Percentiles rank a stretch among this genome's conserved stretches.
These are phyloP conservation scores for Anguilla anguilla DNA, from an alignment of 2,797 vertebrate species.

Conservation along the genomic window DNA sequence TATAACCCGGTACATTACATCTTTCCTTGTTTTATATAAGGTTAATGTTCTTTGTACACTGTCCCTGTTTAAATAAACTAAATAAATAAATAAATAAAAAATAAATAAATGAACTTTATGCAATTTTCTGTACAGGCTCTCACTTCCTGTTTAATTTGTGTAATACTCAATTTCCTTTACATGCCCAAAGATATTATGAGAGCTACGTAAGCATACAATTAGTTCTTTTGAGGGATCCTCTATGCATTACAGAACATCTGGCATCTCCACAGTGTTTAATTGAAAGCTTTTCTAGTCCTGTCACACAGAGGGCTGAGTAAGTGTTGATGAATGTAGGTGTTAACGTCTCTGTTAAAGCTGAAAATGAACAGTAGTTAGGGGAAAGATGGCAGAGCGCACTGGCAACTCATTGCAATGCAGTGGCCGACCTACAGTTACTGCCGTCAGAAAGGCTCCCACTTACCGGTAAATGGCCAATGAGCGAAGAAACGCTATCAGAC, in stretches of 20 bases:
- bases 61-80: no score
- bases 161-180: background rate
- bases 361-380: background rate
- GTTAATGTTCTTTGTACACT: no score
- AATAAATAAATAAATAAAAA: no score
- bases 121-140: background rate
- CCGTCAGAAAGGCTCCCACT: slow-evolving; percentile 59
- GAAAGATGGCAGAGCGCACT: background rate
- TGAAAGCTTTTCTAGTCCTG: background rate
- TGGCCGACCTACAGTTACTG: background rate
- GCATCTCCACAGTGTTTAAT: background rate
- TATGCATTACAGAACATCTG: background rate
- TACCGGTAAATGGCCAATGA: slow-evolving; percentile 93
- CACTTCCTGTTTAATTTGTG: background rate
- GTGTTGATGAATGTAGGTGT: background rate
- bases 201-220: no score
- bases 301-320: background rate
- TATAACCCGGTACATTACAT: no score
- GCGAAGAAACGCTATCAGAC: slow-evolving; percentile 83
- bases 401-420: background rate
- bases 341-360: background rate
- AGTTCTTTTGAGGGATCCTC: no score
- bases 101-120: no score
- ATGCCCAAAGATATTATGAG: background rate
- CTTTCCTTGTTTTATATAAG: no score